These are phyloP conservation scores for Lasioglossum lativentre DNA, from an alignment of 2,888 invertebrate genomes.

Conservation along the genomic window DNA sequence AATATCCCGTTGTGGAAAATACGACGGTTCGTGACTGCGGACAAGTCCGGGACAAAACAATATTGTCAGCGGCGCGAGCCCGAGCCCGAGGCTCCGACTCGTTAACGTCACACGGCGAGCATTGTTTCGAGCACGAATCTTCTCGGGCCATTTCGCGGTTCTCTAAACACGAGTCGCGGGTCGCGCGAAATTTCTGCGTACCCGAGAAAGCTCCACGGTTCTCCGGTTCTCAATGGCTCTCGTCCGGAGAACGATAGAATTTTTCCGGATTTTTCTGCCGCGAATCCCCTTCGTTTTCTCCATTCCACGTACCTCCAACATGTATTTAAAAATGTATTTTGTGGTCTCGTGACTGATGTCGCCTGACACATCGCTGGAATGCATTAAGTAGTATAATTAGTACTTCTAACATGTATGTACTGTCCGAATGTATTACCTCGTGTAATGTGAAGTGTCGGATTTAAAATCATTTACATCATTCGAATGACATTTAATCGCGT, in stretches of 20 bases:
- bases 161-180: slow-evolving; percentile 41
- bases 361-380: neutral
- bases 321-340: neutral
- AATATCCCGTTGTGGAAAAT: slow-evolving; percentile 59
- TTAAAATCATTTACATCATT: neutral
- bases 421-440: too few species aligned
- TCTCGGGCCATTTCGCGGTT: slow-evolving; percentile 68
- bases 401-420: too few species aligned
- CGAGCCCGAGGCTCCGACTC: slow-evolving; percentile 61
- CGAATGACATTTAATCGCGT: too few species aligned
- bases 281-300: neutral
- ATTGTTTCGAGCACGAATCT: slow-evolving; percentile 82
- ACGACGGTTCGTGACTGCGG: slow-evolving; percentile 75
- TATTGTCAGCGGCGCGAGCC: slow-evolving; percentile 75
- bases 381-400: neutral
- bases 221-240: neutral
- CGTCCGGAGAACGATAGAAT: neutral
- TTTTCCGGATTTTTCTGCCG: neutral
- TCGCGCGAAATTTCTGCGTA: slow-evolving; percentile 45
- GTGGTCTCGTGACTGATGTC: neutral
- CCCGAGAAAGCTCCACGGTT: slow-evolving; percentile 12
- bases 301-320: neutral
- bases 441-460: neutral
- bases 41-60: slow-evolving; percentile 79
- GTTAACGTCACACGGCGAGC: slow-evolving; percentile 76